These are phyloP conservation scores for Okapia johnstoni DNA, from an alignment of 2,113 vertebrate species.

Conservation along the genomic window DNA sequence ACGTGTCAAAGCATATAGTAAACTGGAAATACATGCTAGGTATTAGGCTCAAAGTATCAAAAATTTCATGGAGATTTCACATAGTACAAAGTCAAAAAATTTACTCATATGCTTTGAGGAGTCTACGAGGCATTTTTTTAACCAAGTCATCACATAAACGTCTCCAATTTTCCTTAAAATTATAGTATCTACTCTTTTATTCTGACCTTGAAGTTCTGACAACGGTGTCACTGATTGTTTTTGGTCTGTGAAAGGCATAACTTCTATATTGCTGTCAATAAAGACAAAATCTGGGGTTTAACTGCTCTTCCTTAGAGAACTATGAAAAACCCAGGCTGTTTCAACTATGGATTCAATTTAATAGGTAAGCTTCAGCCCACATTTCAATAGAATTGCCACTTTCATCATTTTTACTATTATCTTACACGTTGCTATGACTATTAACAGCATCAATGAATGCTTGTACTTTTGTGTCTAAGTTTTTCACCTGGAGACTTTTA, in stretches of 20 bases:
- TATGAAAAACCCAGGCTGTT: background rate
- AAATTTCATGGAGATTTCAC: background rate
- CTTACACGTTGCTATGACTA: background rate
- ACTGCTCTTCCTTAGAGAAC: background rate
- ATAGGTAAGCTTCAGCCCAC: background rate
- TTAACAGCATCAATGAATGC: background rate
- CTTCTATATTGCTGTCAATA: conserved; percentile 29
- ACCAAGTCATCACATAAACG: background rate
- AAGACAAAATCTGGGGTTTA: conserved; percentile 31
- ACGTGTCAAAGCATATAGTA: background rate
- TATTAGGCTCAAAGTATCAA: background rate
- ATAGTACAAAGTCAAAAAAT: background rate
- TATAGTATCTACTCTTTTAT: background rate
- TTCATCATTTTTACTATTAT: conserved; percentile 22
- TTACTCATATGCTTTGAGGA: background rate
- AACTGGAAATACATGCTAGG: background rate
- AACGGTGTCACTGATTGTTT: background rate
- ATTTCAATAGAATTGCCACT: background rate
- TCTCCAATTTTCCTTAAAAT: conserved; percentile 36
- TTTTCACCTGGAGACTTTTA: conserved; percentile 19
- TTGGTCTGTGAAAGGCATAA: background rate
- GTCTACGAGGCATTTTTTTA: background rate
- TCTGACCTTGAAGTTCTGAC: conserved; percentile 26
- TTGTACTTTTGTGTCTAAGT: background rate
- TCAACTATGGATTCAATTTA: background rate